Evolutionary conservation across 2,888 invertebrate species (phyloP).

Genomic region (Syrphus vitripennis): DNA sequence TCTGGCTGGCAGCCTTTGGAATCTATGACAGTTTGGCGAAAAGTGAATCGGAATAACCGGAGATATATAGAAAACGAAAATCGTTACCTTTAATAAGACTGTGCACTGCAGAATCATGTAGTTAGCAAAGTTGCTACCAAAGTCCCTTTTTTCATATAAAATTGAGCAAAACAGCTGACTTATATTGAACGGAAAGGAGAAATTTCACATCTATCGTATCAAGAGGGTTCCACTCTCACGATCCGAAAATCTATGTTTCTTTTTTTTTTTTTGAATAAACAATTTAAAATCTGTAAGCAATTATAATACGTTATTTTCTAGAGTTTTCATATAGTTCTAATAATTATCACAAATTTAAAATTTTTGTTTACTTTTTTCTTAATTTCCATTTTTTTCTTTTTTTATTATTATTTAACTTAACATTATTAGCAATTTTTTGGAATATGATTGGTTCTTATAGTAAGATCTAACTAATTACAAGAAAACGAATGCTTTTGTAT

Average conservation of each 20-base stretch:
- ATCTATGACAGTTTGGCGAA: too few relatives aligned
- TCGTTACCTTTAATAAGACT: too few relatives aligned
- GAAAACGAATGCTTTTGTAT: not conserved
- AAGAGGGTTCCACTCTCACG: not conserved
- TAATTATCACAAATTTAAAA: constrained; percentile 59
- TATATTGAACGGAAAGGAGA: not conserved
- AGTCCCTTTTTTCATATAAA: too few relatives aligned
- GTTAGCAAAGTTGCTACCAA: too few relatives aligned
- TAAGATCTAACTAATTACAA: not conserved
- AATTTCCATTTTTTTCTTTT: not conserved
- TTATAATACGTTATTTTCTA: constrained; percentile 13
- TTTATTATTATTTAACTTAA: not conserved
- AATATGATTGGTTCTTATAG: constrained; percentile 3
- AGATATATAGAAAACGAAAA: too few relatives aligned
- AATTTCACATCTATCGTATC: not conserved
- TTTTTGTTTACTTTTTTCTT: not conserved
- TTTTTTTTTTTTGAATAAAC: not conserved
- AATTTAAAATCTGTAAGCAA: not conserved
- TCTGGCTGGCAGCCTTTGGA: too few relatives aligned
- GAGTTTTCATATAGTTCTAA: constrained; percentile 49
- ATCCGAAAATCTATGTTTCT: too few relatives aligned
- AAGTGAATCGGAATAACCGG: too few relatives aligned
- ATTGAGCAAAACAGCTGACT: too few relatives aligned
- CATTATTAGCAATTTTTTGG: constrained; percentile 4
- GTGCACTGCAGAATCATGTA: too few relatives aligned